phyloP scores from a whole-genome alignment of 2,888 invertebrate species.

The Drosophila mimica region DNA sequence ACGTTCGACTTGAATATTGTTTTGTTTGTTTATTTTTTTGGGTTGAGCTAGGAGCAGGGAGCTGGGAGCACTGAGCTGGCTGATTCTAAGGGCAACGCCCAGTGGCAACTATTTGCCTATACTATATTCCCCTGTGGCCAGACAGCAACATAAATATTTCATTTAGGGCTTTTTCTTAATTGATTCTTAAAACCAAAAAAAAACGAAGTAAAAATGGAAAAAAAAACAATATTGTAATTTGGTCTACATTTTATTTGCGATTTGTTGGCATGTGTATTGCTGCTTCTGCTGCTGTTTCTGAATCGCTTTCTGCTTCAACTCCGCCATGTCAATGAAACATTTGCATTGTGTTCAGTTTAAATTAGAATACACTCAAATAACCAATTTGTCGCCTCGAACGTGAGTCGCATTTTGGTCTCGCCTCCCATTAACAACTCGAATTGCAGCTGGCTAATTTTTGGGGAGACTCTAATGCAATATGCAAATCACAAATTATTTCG shows the following conservation, averaged over 20 bases:
- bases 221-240: conserved; percentile 45
- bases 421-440: conserved; percentile 20
- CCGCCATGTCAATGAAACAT: conserved; percentile 37
- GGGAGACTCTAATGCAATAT: conserved; percentile 29
- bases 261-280: conserved; percentile 34
- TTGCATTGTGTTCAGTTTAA: conserved; percentile 46
- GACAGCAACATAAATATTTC: conserved; percentile 59
- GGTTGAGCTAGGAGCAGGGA: conserved; percentile 12
- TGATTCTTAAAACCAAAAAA: conserved; percentile 51
- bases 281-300: not conserved
- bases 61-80: not conserved
- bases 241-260: conserved; percentile 53
- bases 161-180: conserved; percentile 55
- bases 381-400: conserved; percentile 23
- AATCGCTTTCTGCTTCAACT: not conserved
- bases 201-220: not conserved
- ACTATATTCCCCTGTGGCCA: conserved; percentile 23
- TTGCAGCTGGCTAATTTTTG: conserved; percentile 16
- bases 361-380: conserved; percentile 25
- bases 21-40: not conserved
- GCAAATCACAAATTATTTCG: conserved; percentile 21
- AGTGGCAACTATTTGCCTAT: conserved; percentile 51
- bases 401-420: conserved; percentile 37
- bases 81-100: conserved; percentile 50
- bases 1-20: conserved; percentile 1